These are phyloP conservation scores for Sebastes vulpes DNA, from an alignment of 2,797 vertebrate species.

Conservation along the genomic window DNA sequence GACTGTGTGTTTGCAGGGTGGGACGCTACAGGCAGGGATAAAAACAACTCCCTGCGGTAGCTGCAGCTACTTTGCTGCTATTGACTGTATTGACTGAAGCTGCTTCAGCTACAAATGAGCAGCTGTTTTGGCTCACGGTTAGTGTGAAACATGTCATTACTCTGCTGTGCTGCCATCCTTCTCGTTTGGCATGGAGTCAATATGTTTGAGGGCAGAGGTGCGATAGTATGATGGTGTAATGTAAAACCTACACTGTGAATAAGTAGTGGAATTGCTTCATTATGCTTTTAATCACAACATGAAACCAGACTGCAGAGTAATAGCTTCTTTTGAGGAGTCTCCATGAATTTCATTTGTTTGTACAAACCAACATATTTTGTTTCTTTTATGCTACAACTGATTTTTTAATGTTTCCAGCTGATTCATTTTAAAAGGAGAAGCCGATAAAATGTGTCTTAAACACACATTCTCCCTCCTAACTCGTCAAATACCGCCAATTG, in stretches of 20 bases:
- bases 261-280: not conserved
- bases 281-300: not conserved
- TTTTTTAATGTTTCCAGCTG: not conserved
- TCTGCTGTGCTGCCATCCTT: not conserved
- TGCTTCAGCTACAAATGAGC: conserved; percentile 28
- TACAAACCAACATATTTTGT: not conserved
- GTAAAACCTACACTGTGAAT: not conserved
- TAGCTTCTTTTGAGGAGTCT: not conserved
- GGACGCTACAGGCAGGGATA: not conserved
- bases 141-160: conserved; percentile 1
- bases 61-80: conserved; percentile 23
- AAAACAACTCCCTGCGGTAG: conserved; percentile 27
- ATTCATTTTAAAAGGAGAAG: not conserved
- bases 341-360: not conserved
- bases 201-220: not conserved
- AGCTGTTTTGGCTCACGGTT: not conserved
- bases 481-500: no score
- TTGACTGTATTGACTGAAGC: conserved; percentile 28
- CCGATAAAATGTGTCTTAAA: not conserved
- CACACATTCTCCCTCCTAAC: not conserved
- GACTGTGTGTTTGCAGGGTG: not conserved
- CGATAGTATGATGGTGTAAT: not conserved
- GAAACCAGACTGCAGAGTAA: not conserved
- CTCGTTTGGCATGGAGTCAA: not conserved
- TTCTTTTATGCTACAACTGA: not conserved